These are phyloP conservation scores for Phaethon lepturus DNA, from an alignment of 2,113 vertebrate species.

Conservation along the genomic window DNA sequence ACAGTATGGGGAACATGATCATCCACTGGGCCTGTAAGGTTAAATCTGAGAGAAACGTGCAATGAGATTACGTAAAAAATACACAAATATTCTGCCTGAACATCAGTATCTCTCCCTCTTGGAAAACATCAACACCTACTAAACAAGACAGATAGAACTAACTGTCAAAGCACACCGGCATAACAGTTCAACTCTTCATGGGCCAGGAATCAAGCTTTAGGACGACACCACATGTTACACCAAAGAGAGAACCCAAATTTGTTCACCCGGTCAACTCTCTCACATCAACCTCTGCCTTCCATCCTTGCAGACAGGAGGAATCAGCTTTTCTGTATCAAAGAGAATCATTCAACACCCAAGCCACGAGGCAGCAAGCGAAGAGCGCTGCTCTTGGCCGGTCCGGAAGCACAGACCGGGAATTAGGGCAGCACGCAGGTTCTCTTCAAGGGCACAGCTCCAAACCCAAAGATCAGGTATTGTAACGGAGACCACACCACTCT, in stretches of 20 bases:
- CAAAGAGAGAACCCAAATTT: background rate
- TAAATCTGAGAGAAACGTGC: background rate
- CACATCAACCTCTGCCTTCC: background rate
- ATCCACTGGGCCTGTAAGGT: rapidly evolving
- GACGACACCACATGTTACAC: rapidly evolving
- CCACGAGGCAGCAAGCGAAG: background rate
- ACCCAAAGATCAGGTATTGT: rapidly evolving
- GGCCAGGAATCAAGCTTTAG: background rate
- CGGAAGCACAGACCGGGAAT: rapidly evolving
- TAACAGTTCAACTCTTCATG: background rate
- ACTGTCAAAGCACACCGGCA: background rate
- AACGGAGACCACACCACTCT: background rate
- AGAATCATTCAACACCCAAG: background rate
- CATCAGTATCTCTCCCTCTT: background rate
- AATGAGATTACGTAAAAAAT: background rate
- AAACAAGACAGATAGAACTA: background rate
- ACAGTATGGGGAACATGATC: rapidly evolving
- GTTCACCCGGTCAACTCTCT: background rate
- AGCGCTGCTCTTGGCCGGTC: background rate
- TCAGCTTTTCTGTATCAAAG: background rate
- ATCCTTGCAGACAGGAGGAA: background rate
- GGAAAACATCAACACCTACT: background rate
- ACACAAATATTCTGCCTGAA: background rate
- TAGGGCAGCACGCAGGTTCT: background rate
- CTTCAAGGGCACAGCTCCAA: background rate